These are phyloP conservation scores for Lepidochrysops patricia DNA, from an alignment of 2,888 invertebrate genomes.

Conservation along the genomic window DNA sequence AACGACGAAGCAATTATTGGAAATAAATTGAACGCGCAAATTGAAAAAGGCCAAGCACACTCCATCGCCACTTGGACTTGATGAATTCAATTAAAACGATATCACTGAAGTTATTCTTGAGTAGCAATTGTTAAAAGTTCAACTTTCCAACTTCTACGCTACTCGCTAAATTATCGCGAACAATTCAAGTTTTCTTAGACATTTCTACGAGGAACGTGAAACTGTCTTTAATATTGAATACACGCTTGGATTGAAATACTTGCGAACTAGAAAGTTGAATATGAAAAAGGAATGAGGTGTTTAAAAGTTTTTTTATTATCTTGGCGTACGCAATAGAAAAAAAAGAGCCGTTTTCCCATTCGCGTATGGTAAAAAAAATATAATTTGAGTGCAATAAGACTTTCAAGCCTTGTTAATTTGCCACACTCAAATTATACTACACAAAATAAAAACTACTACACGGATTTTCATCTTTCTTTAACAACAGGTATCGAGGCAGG, in stretches of 20 bases:
- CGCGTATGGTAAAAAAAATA: too few relatives aligned
- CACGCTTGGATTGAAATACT: background rate
- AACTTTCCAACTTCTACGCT: background rate
- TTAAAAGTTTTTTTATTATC: background rate
- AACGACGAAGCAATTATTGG: background rate
- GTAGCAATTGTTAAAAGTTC: slow-evolving; percentile 42
- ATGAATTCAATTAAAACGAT: slow-evolving; percentile 55
- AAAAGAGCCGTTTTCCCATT: background rate
- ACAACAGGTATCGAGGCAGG: too few relatives aligned
- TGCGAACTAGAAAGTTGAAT: background rate
- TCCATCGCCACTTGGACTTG: slow-evolving; percentile 32
- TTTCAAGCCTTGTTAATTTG: too few relatives aligned
- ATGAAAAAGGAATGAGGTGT: background rate
- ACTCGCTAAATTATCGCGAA: background rate
- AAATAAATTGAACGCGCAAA: slow-evolving; percentile 5
- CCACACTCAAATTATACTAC: too few relatives aligned
- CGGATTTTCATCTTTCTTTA: too few relatives aligned
- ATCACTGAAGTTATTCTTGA: slow-evolving; percentile 41
- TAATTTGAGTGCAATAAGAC: too few relatives aligned
- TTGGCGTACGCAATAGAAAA: background rate
- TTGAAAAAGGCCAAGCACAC: slow-evolving; percentile 15
- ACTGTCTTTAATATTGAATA: slow-evolving; percentile 5
- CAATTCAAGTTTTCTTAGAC: background rate
- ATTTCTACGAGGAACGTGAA: background rate
- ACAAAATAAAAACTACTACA: too few relatives aligned